A percentile compares a stretch with the other conserved stretches of the same genome.
Conservation (phyloP, 2,888 invertebrate genomes). For the Belgica antarctica region DNA sequence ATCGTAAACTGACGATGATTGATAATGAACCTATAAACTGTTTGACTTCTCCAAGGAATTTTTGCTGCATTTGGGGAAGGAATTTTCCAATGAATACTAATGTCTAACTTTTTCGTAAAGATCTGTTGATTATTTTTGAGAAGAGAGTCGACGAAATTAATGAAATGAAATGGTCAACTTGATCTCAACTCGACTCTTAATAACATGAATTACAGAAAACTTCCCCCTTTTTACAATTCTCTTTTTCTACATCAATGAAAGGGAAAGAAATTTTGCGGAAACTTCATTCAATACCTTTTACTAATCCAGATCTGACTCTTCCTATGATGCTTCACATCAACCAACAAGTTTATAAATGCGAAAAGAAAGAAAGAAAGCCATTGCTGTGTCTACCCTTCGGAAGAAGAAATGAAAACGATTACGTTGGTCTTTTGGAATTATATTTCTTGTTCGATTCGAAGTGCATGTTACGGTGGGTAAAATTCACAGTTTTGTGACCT, state of each 20-base stretch:
- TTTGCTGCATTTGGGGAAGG: background rate
- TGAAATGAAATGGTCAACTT: conserved; percentile 44
- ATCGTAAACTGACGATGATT: conserved; percentile 28
- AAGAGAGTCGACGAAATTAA: conserved; percentile 36
- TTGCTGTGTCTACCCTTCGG: conserved; percentile 2
- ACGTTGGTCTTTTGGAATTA: conserved; percentile 25
- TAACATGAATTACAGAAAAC: conserved; percentile 39
- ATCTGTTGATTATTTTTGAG: conserved; percentile 7
- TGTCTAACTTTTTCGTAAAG: background rate
- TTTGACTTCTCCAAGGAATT: conserved; percentile 12
- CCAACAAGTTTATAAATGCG: conserved; percentile 28
- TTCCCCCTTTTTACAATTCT: background rate
- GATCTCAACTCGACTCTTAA: conserved; percentile 43
- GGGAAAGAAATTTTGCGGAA: conserved; percentile 27
- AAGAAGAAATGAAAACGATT: conserved; percentile 25
- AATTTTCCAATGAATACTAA: conserved; percentile 30
- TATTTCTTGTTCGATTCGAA: background rate
- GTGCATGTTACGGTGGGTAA: background rate
- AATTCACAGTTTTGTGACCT: background rate
- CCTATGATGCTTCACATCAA: background rate
- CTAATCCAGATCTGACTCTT: conserved; percentile 23
- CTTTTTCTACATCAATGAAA: background rate
- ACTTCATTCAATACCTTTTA: conserved; percentile 16
- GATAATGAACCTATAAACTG: conserved; percentile 27
- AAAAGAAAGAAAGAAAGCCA: background rate